These are phyloP conservation scores for Byasa hedistus DNA, from an alignment of 2,888 invertebrate genomes.

Conservation along the genomic window DNA sequence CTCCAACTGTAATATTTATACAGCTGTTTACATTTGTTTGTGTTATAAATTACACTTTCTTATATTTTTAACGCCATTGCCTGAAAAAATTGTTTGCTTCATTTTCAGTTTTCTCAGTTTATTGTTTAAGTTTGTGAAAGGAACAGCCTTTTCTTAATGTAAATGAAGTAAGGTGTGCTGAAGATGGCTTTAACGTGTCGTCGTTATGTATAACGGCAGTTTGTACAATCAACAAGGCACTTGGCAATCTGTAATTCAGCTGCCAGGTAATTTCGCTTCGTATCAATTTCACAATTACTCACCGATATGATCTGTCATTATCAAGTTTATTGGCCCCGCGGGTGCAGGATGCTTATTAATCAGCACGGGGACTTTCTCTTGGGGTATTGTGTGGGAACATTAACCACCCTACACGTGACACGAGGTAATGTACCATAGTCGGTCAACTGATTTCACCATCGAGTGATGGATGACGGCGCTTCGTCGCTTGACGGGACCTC, in stretches of 20 bases:
- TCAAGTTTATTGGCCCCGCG: constrained; percentile 58
- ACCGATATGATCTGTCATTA: constrained; percentile 64
- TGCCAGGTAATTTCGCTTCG: constrained; percentile 53
- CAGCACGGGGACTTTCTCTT: constrained; percentile 65
- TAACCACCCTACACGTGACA: constrained; percentile 40
- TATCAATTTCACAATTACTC: constrained; percentile 64
- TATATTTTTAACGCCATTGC: no score
- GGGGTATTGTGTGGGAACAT: constrained; percentile 53
- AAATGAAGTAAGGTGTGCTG: background rate
- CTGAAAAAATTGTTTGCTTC: no score
- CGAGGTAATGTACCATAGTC: constrained; percentile 60
- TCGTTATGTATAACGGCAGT: constrained; percentile 32
- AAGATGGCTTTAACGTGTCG: constrained; percentile 48
- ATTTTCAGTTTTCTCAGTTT: no score
- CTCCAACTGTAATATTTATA: background rate
- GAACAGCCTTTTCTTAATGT: no score
- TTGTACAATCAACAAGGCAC: constrained; percentile 42
- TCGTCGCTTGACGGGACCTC: constrained; percentile 40
- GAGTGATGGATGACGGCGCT: constrained; percentile 44
- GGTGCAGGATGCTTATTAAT: constrained; percentile 60
- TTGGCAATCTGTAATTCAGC: constrained; percentile 55
- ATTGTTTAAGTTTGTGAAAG: no score
- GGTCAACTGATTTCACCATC: constrained; percentile 52
- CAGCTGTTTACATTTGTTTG: no score
- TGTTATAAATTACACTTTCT: no score